Conservation (phyloP, 2,113 vertebrate genomes). For the Oriolus oriolus region DNA sequence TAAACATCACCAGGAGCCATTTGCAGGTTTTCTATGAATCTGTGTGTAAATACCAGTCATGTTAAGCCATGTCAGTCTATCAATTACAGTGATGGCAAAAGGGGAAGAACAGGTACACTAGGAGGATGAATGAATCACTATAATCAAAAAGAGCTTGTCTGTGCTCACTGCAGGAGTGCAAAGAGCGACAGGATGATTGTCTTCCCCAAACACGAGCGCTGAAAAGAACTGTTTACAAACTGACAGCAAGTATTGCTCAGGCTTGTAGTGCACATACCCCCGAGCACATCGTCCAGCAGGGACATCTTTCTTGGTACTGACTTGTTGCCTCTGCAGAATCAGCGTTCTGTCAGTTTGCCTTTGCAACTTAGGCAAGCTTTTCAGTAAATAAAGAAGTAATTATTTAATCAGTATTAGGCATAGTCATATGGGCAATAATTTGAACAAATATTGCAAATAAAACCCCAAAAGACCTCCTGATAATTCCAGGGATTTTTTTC, state of each 20-base stretch:
- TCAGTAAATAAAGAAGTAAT: not conserved
- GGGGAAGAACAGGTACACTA: not conserved
- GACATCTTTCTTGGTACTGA: not conserved
- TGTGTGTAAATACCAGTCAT: not conserved
- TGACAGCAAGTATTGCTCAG: not conserved
- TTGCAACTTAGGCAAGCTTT: not conserved
- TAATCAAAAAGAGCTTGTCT: not conserved
- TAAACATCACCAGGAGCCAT: not conserved
- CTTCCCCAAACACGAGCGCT: not conserved
- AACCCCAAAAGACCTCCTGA: not conserved
- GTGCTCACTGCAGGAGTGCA: not conserved
- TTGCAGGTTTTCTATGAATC: not conserved
- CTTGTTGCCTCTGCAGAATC: not conserved
- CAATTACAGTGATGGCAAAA: not conserved
- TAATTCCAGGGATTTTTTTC: not conserved
- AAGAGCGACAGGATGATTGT: not conserved
- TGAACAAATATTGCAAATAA: not conserved
- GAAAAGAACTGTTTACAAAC: not conserved
- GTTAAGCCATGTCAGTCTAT: not conserved
- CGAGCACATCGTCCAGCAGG: not conserved
- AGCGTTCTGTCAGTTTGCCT: not conserved
- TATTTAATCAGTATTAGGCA: not conserved
- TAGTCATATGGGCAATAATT: not conserved
- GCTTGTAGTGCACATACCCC: not conserved
- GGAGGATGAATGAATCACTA: fast-evolving